These are phyloP conservation scores for Parazoanthus darwini DNA, from an alignment of 92 coral and sea anemone genomes.

Conservation along the genomic window DNA sequence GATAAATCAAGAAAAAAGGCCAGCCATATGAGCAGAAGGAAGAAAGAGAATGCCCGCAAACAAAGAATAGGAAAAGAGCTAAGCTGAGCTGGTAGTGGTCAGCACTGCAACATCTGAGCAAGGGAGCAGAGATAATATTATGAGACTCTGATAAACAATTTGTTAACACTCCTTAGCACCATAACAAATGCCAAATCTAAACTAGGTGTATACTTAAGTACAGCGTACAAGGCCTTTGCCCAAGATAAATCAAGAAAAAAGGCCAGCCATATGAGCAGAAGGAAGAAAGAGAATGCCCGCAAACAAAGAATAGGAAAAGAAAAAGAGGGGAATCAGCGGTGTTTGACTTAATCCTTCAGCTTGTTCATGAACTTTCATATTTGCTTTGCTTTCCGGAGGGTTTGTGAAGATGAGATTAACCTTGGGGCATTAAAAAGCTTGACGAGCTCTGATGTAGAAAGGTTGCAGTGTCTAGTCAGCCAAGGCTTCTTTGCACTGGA, in stretches of 20 bases:
- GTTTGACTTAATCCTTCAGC: background rate
- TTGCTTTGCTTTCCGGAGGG: constrained; percentile 41
- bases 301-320: constrained; percentile 10
- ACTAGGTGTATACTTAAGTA: background rate
- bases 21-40: background rate
- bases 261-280: background rate
- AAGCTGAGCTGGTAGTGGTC: background rate
- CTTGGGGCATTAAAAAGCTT: too few relatives aligned
- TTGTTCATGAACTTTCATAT: background rate
- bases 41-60: constrained; percentile 32
- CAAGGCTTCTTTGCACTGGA: too few relatives aligned
- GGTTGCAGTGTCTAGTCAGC: too few relatives aligned
- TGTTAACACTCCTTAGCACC: background rate
- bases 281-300: constrained; percentile 31
- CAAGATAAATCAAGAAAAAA: background rate
- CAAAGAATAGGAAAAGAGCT: constrained; percentile 5
- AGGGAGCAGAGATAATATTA: background rate
- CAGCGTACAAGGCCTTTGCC: background rate
- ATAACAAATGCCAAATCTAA: too few relatives aligned
- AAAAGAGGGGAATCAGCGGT: constrained; percentile 15
- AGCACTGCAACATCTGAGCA: background rate
- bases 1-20: background rate
- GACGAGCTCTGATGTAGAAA: too few relatives aligned
- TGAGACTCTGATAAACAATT: background rate
- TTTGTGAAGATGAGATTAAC: constrained; percentile 40